phyloP scores from a whole-genome alignment of 1,140 invertebrate species.

The Stegodyphus mimosarum region DNA sequence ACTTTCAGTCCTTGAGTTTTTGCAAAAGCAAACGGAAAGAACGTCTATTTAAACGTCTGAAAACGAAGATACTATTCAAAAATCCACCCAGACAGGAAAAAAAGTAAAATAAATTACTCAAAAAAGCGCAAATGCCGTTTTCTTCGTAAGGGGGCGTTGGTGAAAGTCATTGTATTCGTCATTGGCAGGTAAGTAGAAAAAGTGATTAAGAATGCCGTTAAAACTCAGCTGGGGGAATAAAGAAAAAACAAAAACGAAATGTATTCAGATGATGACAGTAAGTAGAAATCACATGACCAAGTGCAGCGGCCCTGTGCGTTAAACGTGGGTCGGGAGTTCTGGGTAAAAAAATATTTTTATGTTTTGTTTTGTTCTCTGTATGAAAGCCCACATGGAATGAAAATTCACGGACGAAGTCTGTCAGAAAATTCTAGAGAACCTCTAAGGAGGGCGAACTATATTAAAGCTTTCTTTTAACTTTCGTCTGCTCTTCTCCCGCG shows the following conservation, averaged over 20 bases:
- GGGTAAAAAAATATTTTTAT: background rate
- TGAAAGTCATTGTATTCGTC: constrained; percentile 22
- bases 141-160: constrained; percentile 27
- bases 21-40: too few species aligned
- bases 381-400: background rate
- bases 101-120: background rate
- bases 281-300: background rate
- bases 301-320: constrained; percentile 19
- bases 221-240: constrained; percentile 22
- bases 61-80: too few species aligned
- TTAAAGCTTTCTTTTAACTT: background rate
- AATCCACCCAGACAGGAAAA: too few species aligned
- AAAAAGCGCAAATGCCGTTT: background rate
- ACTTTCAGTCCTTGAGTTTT: too few species aligned
- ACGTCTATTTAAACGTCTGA: too few species aligned
- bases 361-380: background rate
- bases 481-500: too few species aligned
- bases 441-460: background rate
- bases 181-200: constrained; percentile 12
- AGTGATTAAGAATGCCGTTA: constrained; percentile 29
- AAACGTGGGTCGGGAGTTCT: background rate
- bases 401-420: background rate
- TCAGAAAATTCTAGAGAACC: too few species aligned
- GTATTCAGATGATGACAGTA: background rate
- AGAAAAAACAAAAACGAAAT: background rate